Conservation (phyloP, 1,140 invertebrate genomes). For the Holotrichia oblita region DNA sequence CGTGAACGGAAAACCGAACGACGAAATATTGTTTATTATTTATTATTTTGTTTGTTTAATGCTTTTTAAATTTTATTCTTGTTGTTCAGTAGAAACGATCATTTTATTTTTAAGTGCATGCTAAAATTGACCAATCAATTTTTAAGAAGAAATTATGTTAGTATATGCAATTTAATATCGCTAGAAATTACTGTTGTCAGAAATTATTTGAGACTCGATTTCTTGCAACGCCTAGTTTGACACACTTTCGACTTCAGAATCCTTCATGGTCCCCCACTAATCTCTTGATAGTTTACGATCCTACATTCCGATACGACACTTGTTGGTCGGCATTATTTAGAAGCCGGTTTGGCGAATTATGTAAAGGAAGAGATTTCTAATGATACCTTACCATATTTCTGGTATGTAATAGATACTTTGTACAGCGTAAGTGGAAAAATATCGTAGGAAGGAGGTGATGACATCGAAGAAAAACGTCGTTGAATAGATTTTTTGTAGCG, state of each 20-base stretch:
- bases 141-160: no score
- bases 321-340: background rate
- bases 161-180: no score
- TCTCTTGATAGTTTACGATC: background rate
- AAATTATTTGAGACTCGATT: slow-evolving; percentile 17
- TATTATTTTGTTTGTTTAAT: no score
- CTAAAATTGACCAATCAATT: no score
- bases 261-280: slow-evolving; percentile 8
- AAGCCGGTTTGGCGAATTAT: background rate
- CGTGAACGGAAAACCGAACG: no score
- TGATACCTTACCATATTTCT: background rate
- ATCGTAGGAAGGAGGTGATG: no score
- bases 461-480: no score
- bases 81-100: no score
- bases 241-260: slow-evolving; percentile 34
- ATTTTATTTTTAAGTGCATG: no score
- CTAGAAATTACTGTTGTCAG: background rate
- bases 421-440: background rate
- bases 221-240: slow-evolving; percentile 38
- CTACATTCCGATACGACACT: background rate
- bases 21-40: no score
- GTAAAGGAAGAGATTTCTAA: background rate
- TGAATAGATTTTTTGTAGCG: no score
- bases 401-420: background rate
- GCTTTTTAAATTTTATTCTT: no score